phyloP scores from a whole-genome alignment of 2,888 invertebrate genomes.

The Hypomecis punctinalis region DNA sequence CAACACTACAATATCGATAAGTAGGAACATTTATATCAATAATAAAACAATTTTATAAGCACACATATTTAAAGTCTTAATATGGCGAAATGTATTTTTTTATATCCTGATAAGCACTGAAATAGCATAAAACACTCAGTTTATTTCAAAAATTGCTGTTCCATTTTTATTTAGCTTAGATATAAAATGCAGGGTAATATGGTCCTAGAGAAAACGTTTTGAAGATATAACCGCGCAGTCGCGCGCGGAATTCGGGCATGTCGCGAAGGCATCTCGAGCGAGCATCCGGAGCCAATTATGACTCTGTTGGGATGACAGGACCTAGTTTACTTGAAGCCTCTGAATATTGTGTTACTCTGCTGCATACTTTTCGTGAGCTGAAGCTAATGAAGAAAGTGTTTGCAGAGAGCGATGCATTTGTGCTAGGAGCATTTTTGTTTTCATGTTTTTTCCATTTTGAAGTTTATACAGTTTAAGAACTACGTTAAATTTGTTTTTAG shows the following conservation, averaged over 20 bases:
- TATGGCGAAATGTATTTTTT: too few relatives aligned
- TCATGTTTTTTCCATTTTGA: too few relatives aligned
- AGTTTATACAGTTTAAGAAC: too few relatives aligned
- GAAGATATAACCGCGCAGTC: slow-evolving; percentile 7
- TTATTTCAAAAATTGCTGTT: not conserved
- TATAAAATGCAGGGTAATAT: slow-evolving; percentile 7
- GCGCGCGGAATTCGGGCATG: slow-evolving; percentile 24
- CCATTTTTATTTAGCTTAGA: not conserved
- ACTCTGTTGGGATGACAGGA: slow-evolving; percentile 31
- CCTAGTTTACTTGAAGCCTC: slow-evolving; percentile 24
- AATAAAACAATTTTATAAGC: too few relatives aligned
- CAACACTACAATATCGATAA: too few relatives aligned
- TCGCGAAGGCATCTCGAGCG: slow-evolving; percentile 25
- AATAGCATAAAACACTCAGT: not conserved
- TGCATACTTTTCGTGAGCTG: slow-evolving; percentile 24
- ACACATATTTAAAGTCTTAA: too few relatives aligned
- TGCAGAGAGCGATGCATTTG: not conserved
- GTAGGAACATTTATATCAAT: too few relatives aligned
- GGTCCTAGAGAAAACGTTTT: slow-evolving; percentile 28
- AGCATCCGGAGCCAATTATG: slow-evolving; percentile 31
- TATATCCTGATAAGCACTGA: too few relatives aligned
- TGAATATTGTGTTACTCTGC: slow-evolving; percentile 32
- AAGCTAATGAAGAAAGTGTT: not conserved
- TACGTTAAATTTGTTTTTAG: too few relatives aligned
- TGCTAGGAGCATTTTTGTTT: not conserved